A percentile compares a stretch with the other conserved stretches of the same genome.
Evolutionary conservation across 1,140 invertebrate species (phyloP).

Genomic region (Ditylenchus dipsaci): DNA sequence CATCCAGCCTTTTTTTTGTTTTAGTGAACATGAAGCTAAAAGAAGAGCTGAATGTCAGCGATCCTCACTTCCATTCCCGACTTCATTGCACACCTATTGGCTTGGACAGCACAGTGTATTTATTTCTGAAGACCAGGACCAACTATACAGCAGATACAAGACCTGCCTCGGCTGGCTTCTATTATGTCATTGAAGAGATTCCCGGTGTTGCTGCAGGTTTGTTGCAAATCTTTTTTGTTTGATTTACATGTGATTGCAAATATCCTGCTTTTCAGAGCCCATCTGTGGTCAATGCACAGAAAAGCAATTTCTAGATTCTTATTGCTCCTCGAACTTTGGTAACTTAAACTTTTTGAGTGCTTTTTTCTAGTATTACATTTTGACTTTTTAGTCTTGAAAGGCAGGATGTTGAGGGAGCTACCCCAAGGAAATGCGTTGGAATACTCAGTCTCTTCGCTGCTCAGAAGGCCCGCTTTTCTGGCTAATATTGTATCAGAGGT

Average conservation of each 20-base stretch:
- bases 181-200: background rate
- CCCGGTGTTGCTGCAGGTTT: background rate
- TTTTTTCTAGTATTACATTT: background rate
- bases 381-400: background rate
- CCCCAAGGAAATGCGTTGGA: slow-evolving; percentile 1
- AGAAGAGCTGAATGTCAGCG: background rate
- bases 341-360: background rate
- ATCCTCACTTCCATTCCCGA: background rate
- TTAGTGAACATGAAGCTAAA: background rate
- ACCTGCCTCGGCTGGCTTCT: background rate
- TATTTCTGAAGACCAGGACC: background rate
- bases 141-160: background rate
- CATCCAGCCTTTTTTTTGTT: background rate
- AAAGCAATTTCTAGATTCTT: background rate
- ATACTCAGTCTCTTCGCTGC: background rate
- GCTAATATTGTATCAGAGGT: background rate
- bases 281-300: background rate
- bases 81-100: background rate
- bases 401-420: background rate
- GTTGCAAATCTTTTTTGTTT: too few species aligned
- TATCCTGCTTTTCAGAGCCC: background rate
- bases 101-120: background rate
- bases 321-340: background rate
- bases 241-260: too few species aligned
- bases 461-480: background rate